These are phyloP conservation scores for Siniperca undulata DNA, from an alignment of 2,797 vertebrate genomes.

Conservation along the genomic window DNA sequence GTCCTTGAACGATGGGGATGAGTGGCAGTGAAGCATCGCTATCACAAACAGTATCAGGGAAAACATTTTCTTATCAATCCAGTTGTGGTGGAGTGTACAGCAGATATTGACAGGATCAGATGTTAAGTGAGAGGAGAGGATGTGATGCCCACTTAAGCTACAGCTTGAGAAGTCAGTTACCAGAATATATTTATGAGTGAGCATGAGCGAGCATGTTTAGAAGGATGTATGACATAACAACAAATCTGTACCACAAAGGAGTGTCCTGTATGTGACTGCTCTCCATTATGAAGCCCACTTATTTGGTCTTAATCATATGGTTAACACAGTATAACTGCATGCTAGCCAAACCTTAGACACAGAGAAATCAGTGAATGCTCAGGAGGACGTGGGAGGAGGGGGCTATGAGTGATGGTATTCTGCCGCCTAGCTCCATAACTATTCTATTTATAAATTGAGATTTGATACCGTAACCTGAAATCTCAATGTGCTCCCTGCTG, in stretches of 20 bases:
- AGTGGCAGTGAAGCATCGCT: slow-evolving; percentile 41
- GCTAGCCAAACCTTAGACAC: slow-evolving; percentile 21
- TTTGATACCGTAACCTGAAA: slow-evolving; percentile 86
- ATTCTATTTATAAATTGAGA: slow-evolving; percentile 88
- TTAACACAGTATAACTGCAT: slow-evolving; percentile 19
- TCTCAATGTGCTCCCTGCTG: slow-evolving; percentile 81
- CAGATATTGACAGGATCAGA: slow-evolving; percentile 33
- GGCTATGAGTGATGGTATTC: slow-evolving; percentile 72
- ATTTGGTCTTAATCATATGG: neutral
- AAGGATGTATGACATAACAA: neutral
- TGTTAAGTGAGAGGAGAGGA: slow-evolving; percentile 29
- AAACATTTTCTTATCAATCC: slow-evolving; percentile 70
- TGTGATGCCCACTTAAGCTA: slow-evolving; percentile 24
- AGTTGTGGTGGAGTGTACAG: slow-evolving; percentile 9
- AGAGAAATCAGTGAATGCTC: slow-evolving; percentile 41
- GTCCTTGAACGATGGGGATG: slow-evolving; percentile 71
- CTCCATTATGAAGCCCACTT: slow-evolving; percentile 10
- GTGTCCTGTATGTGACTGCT: neutral
- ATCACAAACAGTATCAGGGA: slow-evolving; percentile 39
- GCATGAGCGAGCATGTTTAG: neutral
- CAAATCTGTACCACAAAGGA: neutral
- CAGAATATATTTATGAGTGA: neutral
- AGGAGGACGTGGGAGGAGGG: slow-evolving; percentile 27
- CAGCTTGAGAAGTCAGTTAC: slow-evolving; percentile 20
- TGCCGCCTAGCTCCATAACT: slow-evolving; percentile 72